Base-by-base conservation (phyloP, 2,888 invertebrate species). In the Tenthredo scrophulariae region DNA sequence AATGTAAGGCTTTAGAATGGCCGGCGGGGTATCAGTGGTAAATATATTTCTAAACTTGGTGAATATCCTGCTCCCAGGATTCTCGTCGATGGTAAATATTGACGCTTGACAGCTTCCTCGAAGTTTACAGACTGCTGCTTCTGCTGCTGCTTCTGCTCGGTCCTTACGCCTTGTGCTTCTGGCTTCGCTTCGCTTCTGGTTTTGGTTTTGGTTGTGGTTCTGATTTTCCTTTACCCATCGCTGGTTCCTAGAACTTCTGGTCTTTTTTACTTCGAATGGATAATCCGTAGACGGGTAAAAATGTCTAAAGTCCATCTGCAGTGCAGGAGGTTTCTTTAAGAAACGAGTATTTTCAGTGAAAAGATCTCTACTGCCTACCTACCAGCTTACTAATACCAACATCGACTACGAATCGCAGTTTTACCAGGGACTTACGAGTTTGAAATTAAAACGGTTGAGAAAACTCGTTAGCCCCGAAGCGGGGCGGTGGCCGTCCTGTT, bases 81-180 rank as follows among this genome's bases (percentile, higher is more conserved):
- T 80, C 80, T 26, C 22, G 26, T 62, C 40, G 22, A 62, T 80
- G 29, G 80, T 80, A 80, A 80, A 80, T 80, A 80, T 80, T 80
- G 33, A 62, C 80, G 62, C 22, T 43, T 58, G 37, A 62, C 62
- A 62, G 62, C 80, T 80, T 62, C 22, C 40, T 3, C 40, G 37
- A 29, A 80, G 67, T 67, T 26, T 4, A 26, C 62, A 13, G 26
- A 10, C 62, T 62, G 26, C 33, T 26, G 67, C 33, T 67, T 15
- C 26, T 26, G 67, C 67, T 33, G 15, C 33, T 67, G 67, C 6
- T 67, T 33, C 29, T 29, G 67, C 33, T 33, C 5, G 0, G 0
- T 33, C 33, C 33, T 33, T 37, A 37, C 37, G 0, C 37, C 37
- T 37, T 37, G 7, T 37, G 7, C 13, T 33, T 33, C 67, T 33